Base-by-base conservation (phyloP, 30 jellyfish, hydroid and myxozoan species). In the Hydractinia symbiolongicarpus region DNA sequence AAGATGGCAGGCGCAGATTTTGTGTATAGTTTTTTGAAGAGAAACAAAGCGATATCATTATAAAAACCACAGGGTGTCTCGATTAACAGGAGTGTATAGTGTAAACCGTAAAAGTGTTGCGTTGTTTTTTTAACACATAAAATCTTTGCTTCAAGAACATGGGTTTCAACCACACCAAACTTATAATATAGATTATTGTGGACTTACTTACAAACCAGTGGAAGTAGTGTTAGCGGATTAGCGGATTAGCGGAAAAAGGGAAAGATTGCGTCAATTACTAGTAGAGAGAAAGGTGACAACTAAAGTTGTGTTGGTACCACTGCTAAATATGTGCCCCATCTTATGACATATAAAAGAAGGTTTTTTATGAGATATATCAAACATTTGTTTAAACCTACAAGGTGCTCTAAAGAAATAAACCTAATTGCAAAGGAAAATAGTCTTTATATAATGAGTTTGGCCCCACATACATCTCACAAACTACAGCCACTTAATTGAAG, bases 401-500 rank as follows among this genome's bases (percentile, higher is more conserved):
- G 61, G 19, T 55, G 87, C 86, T 13, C 84, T 14, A 30, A 30
- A 30, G 44, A 30, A 30, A 30, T 30, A 55, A 61, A 66, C 73
- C 72, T 83, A 20, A 60, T 19, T 82, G 89, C 86, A n/a, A 82
- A 55, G 49, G 50, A 54, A 1, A 72, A 82, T 1, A 78, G 89
- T 1, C 50, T 82, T 50, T 54, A 52, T 3, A 19, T 82, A 55
- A 66, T 82, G 60, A 58, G 83, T 62, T 68, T 82, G 72, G 81
- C 44, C 44, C 44, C 44, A 30, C 44, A 30, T 30, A 30, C 44
- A 30, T 30, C 86, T 21, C 76, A 66, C 50, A 66, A 66, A 66
- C 85, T 82, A 20, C 89, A 68, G 89, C 89, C 89, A 19, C 56
- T 82, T 8, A 78, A 82, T 21, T 61, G 78, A 17, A 82, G 78